Base-by-base conservation (phyloP, 2,113 vertebrate genomes). In the Tenebrosternarchus preto region DNA sequence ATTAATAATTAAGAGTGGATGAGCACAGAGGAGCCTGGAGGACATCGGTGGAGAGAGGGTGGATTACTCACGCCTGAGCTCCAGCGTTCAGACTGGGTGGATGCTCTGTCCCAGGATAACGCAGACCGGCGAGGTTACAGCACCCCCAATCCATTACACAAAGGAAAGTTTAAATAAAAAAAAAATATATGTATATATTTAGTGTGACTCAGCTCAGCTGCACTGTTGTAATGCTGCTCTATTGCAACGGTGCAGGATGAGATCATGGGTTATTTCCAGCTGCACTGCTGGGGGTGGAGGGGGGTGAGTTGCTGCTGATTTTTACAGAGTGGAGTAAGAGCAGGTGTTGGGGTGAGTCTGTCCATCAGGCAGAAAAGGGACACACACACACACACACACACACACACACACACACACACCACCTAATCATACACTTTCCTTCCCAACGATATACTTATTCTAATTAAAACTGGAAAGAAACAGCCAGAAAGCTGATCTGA, bases 1-100 rank as follows among this genome's bases (percentile, higher is more conserved):
- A 78, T 78, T 31, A 71, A 70, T 71, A 78, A 69, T 78, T 69
- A 78, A 78, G 55, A 36, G 16, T 31, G 31, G 15, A 24, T 31
- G 33, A 33, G 64, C 43, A 31, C 53, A 53, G 15, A 24, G 64
- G 33, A 33, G 64, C 43, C 64, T 39, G 3, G 64, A 39, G 63
- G 36, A 53, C 20, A 29, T 27, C 11, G 17, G 46, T 43, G 2
- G 63, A n/a, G 31, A 64, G 64, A 78, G 43, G 24, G 36, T 24
- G 29, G 16, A 72, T 50, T 9, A 39, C 67, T 61, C 56, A 71
- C 5, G 29, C 66, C 56, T 78, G 67, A 61, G 53, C 31, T 69
- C 56, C 67, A n/a, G 67, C 27, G 57, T 29, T 39, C 77, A 72
- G 43, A 46, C 43, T 12, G 11, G 43, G 43, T 2, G 43, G 9